phyloP scores from a whole-genome alignment of 2,113 vertebrate species.

The Cinclus cinclus region DNA sequence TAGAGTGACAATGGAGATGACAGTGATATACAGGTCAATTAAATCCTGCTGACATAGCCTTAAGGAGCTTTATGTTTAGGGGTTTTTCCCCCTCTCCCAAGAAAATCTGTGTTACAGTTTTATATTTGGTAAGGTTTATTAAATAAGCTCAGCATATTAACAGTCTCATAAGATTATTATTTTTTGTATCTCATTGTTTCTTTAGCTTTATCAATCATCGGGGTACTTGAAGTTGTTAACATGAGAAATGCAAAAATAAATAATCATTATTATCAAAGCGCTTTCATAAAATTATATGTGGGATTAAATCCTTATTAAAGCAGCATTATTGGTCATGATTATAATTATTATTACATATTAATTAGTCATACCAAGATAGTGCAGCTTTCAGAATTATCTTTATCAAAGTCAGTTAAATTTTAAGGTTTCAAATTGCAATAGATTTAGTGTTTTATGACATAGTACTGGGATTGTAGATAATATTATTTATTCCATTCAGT shows the following conservation, averaged over 20 bases:
- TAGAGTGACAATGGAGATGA: constrained; percentile 1
- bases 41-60: constrained; percentile 10
- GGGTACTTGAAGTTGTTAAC: constrained; percentile 27
- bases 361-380: constrained; percentile 28
- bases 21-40: constrained; percentile 37
- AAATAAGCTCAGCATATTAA: constrained; percentile 3
- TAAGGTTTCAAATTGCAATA: not conserved
- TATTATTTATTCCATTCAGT: constrained; percentile 12
- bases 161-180: constrained; percentile 21
- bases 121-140: constrained; percentile 35
- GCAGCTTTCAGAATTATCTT: constrained; percentile 35
- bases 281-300: constrained; percentile 44
- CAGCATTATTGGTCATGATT: constrained; percentile 37
- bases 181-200: constrained; percentile 36
- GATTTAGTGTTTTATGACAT: not conserved
- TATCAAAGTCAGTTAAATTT: constrained; percentile 29
- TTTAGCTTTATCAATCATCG: constrained; percentile 54
- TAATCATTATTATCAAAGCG: constrained; percentile 43
- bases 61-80: not conserved
- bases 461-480: not conserved
- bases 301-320: constrained; percentile 51
- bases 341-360: constrained; percentile 46
- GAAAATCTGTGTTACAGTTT: constrained; percentile 34
- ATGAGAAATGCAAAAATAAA: constrained; percentile 59
- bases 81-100: not conserved